Evolutionary conservation across 2,113 vertebrate genomes (phyloP).

Genomic region (Gobius niger): DNA sequence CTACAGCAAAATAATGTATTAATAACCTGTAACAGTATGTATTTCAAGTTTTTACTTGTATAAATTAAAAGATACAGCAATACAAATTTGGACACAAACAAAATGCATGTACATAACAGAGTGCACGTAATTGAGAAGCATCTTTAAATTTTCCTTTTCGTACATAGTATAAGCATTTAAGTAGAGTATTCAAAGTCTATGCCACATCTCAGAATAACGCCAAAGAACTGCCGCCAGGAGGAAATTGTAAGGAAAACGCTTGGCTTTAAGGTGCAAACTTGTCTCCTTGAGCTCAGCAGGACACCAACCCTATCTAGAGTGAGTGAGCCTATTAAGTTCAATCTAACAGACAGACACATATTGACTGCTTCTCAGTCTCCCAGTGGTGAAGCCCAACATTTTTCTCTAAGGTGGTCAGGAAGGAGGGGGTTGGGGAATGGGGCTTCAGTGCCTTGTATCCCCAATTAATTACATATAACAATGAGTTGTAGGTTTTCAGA

Average conservation of each 20-base stretch:
- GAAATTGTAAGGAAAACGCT: conserved; percentile 11
- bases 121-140: background rate
- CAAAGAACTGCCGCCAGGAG: background rate
- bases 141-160: too few species aligned
- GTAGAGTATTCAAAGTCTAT: too few species aligned
- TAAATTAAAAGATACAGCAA: conserved; percentile 50
- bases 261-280: conserved; percentile 28
- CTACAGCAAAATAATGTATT: too few species aligned
- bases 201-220: background rate
- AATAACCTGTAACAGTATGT: background rate
- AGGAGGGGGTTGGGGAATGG: too few species aligned
- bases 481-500: too few species aligned
- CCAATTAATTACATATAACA: too few species aligned
- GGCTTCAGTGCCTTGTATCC: too few species aligned
- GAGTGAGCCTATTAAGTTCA: conserved; percentile 20
- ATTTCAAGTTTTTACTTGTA: conserved; percentile 51
- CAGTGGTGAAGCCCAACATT: too few species aligned
- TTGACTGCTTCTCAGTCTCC: background rate
- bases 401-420: too few species aligned
- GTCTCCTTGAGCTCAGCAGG: conserved; percentile 26
- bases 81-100: conserved; percentile 22
- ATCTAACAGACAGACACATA: conserved; percentile 17
- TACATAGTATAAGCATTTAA: too few species aligned
- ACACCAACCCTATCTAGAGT: conserved; percentile 38
- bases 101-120: conserved; percentile 38